A percentile compares a stretch with the other conserved stretches of the same genome.
phyloP scores from a whole-genome alignment of 2,797 vertebrate genomes.

The Parauchenoglanis punctatus region DNA sequence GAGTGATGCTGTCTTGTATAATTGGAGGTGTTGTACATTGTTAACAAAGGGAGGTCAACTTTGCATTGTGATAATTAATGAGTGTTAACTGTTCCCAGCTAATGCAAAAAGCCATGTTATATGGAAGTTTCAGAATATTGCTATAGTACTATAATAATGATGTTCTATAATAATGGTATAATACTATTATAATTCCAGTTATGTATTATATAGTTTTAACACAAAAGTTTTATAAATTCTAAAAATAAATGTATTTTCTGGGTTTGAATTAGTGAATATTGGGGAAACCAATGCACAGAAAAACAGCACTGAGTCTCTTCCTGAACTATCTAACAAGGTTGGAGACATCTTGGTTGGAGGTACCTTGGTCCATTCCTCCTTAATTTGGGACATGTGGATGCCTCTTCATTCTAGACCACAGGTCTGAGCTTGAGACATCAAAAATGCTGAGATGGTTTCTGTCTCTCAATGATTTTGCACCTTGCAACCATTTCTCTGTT shows the following conservation, averaged over 20 bases:
- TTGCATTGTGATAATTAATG: conserved; percentile 61
- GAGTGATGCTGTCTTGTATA: conserved; percentile 18
- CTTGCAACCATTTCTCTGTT: neutral
- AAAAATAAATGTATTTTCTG: too few relatives aligned
- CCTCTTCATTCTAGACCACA: neutral
- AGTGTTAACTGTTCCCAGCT: conserved; percentile 50
- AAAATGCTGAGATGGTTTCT: neutral
- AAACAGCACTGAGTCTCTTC: neutral
- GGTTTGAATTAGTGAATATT: too few relatives aligned
- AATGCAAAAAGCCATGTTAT: neutral
- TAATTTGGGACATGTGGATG: neutral
- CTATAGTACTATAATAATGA: neutral
- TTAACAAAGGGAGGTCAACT: conserved; percentile 55
- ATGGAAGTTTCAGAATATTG: neutral
- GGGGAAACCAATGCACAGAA: neutral
- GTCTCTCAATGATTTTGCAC: neutral
- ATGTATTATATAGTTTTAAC: neutral
- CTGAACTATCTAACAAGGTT: neutral
- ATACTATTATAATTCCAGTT: neutral
- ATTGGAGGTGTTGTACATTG: conserved; percentile 35
- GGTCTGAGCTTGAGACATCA: neutral
- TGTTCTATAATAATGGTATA: neutral
- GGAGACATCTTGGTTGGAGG: neutral
- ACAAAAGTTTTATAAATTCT: neutral
- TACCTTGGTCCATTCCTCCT: neutral